phyloP scores from a whole-genome alignment of 2,888 invertebrate genomes.

The Stratiomys singularior region DNA sequence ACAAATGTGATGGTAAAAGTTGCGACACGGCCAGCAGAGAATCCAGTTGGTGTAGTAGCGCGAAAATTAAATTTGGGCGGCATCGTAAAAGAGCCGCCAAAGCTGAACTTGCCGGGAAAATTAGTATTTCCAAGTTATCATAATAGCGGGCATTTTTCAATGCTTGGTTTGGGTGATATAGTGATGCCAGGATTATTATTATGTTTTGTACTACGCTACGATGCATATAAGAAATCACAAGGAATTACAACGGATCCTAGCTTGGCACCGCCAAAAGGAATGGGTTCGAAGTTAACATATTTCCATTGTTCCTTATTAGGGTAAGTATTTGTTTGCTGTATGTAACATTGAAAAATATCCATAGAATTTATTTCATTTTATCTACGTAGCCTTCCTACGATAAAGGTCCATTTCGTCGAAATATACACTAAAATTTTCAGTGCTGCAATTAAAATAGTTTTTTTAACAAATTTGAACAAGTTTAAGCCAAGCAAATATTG shows the following conservation, averaged over 20 bases:
- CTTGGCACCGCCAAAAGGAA: conserved; percentile 69
- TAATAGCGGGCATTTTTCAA: conserved; percentile 95
- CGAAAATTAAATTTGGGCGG: conserved; percentile 91
- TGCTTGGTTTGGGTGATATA: conserved; percentile 87
- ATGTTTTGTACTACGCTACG: conserved; percentile 96
- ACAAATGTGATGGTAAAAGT: conserved; percentile 99
- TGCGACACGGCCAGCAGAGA: conserved; percentile 86
- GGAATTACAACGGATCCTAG: conserved; percentile 69
- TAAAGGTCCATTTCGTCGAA: too few relatives aligned
- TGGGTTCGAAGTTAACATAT: conserved; percentile 83
- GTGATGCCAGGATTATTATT: conserved; percentile 96
- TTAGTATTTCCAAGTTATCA: conserved; percentile 97
- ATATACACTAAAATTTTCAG: too few relatives aligned
- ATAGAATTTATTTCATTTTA: too few relatives aligned
- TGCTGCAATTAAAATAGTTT: too few relatives aligned
- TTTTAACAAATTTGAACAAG: too few relatives aligned
- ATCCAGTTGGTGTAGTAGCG: conserved; percentile 93
- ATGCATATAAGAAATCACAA: conserved; percentile 92
- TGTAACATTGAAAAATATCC: background rate
- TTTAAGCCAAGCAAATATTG: too few relatives aligned
- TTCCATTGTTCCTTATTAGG: conserved; percentile 99
- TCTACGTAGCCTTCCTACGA: too few relatives aligned
- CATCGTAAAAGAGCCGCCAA: conserved; percentile 91
- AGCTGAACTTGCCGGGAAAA: conserved; percentile 95
- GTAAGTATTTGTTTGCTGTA: conserved; percentile 56